These are phyloP conservation scores for Cecidostiba fungosa DNA, from an alignment of 2,888 invertebrate genomes.

Conservation along the genomic window DNA sequence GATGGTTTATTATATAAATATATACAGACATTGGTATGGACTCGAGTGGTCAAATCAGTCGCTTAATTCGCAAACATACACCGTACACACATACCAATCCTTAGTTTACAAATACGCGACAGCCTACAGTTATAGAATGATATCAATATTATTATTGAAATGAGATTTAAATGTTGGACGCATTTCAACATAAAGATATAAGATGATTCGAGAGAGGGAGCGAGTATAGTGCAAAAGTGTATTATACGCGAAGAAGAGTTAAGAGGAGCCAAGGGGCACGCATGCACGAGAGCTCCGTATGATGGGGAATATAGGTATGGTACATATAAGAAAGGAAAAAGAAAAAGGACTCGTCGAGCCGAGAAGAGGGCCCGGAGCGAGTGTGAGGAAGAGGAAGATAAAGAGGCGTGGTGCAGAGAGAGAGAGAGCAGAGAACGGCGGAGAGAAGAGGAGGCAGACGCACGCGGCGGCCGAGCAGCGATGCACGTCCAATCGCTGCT, in stretches of 20 bases:
- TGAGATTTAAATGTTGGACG: no score
- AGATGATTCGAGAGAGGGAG: no score
- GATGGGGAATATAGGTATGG: no score
- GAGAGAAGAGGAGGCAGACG: slow-evolving; percentile 32
- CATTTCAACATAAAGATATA: no score
- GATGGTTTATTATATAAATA: no score
- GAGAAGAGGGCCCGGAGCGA: slow-evolving; percentile 17
- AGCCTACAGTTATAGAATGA: no score
- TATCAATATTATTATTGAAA: no score
- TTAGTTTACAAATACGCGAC: no score
- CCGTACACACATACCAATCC: no score
- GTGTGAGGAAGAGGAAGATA: slow-evolving; percentile 35
- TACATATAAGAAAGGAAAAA: neutral
- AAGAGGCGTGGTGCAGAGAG: slow-evolving; percentile 55
- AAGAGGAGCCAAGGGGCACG: neutral
- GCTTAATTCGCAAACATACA: no score
- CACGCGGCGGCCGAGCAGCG: neutral
- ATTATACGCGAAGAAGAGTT: neutral
- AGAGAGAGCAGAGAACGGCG: neutral
- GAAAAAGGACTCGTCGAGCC: neutral
- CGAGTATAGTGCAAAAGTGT: neutral
- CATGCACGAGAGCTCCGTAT: neutral
- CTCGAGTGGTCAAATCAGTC: no score
- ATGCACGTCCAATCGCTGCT: slow-evolving; percentile 50
- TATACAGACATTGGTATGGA: no score